Base-by-base conservation (phyloP, 1,140 invertebrate genomes). In the Muscidifurax raptorellus region DNA sequence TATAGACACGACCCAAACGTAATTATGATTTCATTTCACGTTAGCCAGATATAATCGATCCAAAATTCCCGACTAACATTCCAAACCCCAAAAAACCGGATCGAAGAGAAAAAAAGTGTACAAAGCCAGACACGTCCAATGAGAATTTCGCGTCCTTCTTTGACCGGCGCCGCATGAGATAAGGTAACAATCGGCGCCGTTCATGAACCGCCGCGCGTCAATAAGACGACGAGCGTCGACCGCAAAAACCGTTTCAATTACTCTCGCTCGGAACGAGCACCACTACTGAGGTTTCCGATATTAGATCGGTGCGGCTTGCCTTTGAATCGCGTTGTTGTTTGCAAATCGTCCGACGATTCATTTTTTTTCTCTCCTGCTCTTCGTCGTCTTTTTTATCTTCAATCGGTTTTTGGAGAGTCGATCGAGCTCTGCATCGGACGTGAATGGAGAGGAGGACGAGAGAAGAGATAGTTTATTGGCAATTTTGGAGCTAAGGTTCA, bases 211-310 rank as follows among this genome's bases (percentile, higher is more conserved):
- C 82, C 75, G 75, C 64, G 71, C 32, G 64, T 79, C 77, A 76
- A 84, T 84, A 84, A 79, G 83, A 84, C 27, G 47, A 47, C 12
- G 15, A 59, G 5, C 52, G 59, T 25, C 83, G 76, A 80, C 83
- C 77, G 32, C 77, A 80, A 84, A 74, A 76, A 72, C 36, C 28
- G 44, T 44, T 75, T 80, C 71, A 52, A 85, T 84, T 84, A 85
- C 77, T 67, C 27, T 67, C n/a, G 18, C 10, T 22, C 32, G 32
- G 18, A 66, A 30, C n/a, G 10, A 32, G 52, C 5, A 22, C 59
- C 25, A 44, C 66, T n/a, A 6, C 44, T 80, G 77, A 75, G 83
- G 71, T 85, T 85, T 85, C 30, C 59, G 32, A 80, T 84, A 59
- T 80, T 76, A 64, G 67, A 66, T 66, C 77, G 27, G 40, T 18